Conservation (phyloP, 2,888 invertebrate species). For the Gisinianus flammeolus region DNA sequence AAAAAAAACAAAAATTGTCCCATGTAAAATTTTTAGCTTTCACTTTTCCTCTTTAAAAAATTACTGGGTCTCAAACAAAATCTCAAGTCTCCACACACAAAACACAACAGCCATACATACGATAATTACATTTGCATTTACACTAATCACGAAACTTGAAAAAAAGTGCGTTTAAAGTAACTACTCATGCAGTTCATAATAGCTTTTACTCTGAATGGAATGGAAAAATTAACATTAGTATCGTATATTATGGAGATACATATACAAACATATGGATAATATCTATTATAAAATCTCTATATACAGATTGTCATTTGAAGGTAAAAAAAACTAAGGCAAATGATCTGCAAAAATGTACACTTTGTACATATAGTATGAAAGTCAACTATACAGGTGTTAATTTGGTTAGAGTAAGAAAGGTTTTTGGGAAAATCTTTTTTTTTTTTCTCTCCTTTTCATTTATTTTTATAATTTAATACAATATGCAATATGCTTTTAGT, state of each 20-base stretch:
- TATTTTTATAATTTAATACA: not conserved
- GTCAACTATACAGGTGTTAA: no score
- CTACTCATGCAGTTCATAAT: not conserved
- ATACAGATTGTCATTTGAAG: no score
- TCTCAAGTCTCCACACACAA: not conserved
- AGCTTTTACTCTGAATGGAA: not conserved
- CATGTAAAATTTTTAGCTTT: conserved; percentile 14
- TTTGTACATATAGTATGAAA: no score
- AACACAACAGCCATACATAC: not conserved
- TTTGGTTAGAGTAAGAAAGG: not conserved
- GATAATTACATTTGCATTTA: not conserved
- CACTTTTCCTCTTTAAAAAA: conserved; percentile 23
- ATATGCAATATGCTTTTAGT: not conserved
- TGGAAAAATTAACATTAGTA: not conserved
- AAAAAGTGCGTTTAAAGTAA: not conserved
- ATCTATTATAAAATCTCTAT: no score
- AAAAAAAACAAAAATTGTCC: conserved; percentile 19
- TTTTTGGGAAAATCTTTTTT: not conserved
- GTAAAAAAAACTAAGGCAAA: not conserved
- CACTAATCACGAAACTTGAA: not conserved
- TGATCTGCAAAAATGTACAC: not conserved
- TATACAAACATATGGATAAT: no score
- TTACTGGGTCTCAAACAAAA: not conserved
- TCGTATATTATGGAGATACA: no score
- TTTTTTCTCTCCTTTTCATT: not conserved